These are phyloP conservation scores for Papilio glaucus DNA, from an alignment of 1,140 invertebrate genomes.

Conservation along the genomic window DNA sequence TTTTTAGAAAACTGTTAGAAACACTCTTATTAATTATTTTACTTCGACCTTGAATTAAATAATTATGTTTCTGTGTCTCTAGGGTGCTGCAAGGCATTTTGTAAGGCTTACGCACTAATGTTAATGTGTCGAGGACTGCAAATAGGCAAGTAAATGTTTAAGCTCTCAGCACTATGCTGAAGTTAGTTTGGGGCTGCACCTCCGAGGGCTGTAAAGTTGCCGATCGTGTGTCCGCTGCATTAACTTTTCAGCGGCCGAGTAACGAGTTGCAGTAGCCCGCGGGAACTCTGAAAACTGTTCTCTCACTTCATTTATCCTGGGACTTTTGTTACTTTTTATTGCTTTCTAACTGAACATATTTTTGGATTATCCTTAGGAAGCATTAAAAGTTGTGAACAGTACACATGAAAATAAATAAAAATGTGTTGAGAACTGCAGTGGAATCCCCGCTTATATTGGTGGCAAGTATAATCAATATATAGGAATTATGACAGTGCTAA, in stretches of 20 bases:
- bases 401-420: neutral
- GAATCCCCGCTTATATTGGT: neutral
- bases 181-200: slow-evolving; percentile 6
- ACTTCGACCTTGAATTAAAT: neutral
- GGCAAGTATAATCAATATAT: too few species aligned
- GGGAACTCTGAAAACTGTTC: slow-evolving; percentile 1
- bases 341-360: neutral
- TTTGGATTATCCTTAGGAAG: neutral
- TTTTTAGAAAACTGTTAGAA: too few species aligned
- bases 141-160: slow-evolving; percentile 16
- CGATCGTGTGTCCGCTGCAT: slow-evolving; percentile 5
- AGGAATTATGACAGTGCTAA: too few species aligned
- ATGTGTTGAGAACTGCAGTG: neutral
- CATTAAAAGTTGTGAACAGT: neutral
- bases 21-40: too few species aligned
- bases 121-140: neutral
- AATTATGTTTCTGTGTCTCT: neutral
- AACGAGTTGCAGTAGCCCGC: neutral
- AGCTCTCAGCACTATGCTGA: slow-evolving; percentile 1
- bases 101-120: neutral
- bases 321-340: slow-evolving; percentile 4
- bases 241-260: slow-evolving; percentile 18
- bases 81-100: neutral
- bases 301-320: neutral
- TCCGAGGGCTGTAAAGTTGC: slow-evolving; percentile 19